Conservation (phyloP, 2,797 vertebrate species). For the Manis crassicaudata region DNA sequence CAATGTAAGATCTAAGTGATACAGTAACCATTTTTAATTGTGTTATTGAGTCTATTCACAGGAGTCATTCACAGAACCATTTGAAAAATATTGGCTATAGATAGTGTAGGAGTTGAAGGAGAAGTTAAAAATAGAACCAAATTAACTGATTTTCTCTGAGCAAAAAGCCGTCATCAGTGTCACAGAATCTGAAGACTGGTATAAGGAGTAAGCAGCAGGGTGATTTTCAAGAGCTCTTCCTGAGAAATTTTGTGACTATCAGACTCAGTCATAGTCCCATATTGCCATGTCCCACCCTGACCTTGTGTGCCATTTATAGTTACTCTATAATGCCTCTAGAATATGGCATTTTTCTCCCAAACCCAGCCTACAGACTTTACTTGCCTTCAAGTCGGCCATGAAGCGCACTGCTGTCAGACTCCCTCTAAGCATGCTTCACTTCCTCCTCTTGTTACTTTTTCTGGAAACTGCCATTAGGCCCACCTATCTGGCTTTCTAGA, state of each 20-base stretch:
- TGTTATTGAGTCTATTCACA: background rate
- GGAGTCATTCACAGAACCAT: background rate
- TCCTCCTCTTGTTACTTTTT: background rate
- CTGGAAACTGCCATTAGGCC: background rate
- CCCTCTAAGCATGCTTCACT: background rate
- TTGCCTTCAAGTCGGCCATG: background rate
- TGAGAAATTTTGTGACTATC: constrained; percentile 50
- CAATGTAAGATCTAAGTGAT: background rate
- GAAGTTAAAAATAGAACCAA: constrained; percentile 69
- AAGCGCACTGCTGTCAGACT: background rate
- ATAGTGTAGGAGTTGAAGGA: constrained; percentile 15
- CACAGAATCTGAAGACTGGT: constrained; percentile 47
- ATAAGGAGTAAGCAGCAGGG: constrained; percentile 39
- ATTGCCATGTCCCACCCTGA: constrained; percentile 47
- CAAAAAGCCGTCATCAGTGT: constrained; percentile 49
- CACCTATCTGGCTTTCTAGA: background rate
- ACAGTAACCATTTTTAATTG: background rate
- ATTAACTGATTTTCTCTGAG: constrained; percentile 62
- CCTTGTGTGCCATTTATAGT: constrained; percentile 45
- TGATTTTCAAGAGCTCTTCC: constrained; percentile 59
- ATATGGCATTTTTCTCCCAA: background rate
- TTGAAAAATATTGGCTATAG: constrained; percentile 32
- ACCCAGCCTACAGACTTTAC: background rate
- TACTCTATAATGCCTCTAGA: background rate
- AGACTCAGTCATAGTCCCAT: constrained; percentile 37